Percentiles rank a stretch among this genome's conserved stretches.
Conservation (phyloP, 2,113 vertebrate genomes). For the Guaruba guarouba region DNA sequence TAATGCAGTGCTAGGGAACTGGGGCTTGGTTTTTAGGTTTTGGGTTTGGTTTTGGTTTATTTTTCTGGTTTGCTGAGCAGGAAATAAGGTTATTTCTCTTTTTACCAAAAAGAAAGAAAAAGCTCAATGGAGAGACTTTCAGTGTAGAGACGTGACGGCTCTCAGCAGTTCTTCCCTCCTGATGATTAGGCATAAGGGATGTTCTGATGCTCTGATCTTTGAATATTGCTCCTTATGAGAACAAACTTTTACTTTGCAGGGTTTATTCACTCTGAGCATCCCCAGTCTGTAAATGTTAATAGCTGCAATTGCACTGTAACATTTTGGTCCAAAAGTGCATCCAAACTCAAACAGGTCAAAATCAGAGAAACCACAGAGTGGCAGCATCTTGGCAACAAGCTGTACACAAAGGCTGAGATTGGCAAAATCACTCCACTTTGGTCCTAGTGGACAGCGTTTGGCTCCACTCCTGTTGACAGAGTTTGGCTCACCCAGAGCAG, state of each 20-base stretch:
- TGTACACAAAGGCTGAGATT: background rate
- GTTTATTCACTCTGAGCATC: background rate
- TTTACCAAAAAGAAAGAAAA: background rate
- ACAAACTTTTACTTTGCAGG: background rate
- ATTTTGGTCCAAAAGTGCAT: background rate
- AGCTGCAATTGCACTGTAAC: background rate
- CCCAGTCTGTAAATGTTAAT: background rate
- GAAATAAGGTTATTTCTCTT: background rate
- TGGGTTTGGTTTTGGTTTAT: background rate
- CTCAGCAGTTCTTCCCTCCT: background rate
- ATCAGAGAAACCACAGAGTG: background rate
- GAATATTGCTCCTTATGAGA: background rate
- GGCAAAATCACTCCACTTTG: background rate
- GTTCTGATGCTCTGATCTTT: background rate
- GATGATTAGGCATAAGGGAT: background rate
- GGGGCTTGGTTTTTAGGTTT: accelerated
- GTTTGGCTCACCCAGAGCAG: background rate
- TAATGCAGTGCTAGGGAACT: background rate
- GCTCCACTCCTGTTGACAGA: background rate
- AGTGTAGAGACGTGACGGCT: accelerated
- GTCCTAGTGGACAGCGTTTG: background rate
- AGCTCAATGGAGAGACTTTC: background rate
- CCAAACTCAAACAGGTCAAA: background rate
- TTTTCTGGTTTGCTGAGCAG: background rate
- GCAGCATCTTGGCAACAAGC: background rate